Evolutionary conservation across 2,888 invertebrate species (phyloP).

Genomic region (Drosophila borealis): DNA sequence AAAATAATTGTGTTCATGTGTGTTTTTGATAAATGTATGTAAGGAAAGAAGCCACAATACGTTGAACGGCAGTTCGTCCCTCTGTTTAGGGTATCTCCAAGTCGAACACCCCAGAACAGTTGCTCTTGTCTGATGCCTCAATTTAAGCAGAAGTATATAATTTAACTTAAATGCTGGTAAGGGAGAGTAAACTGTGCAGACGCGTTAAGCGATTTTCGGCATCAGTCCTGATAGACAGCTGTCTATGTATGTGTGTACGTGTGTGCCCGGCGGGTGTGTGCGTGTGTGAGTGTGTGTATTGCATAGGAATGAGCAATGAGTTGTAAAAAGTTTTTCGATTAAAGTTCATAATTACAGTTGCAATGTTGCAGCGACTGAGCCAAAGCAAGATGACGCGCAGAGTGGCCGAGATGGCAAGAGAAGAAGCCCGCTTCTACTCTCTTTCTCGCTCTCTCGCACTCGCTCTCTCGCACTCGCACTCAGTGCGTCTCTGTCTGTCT

Average conservation of each 20-base stretch:
- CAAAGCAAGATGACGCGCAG: slow-evolving; percentile 7
- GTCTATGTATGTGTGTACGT: slow-evolving; percentile 34
- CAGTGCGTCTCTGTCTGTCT: slow-evolving; percentile 7
- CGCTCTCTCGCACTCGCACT: not conserved
- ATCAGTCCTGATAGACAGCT: slow-evolving; percentile 59
- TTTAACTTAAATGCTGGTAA: slow-evolving; percentile 26
- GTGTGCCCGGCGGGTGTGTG: not conserved
- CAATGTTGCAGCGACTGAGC: slow-evolving; percentile 45
- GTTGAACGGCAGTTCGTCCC: no score
- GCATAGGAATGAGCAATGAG: slow-evolving; percentile 71
- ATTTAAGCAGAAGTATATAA: slow-evolving; percentile 9
- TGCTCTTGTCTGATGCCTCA: not conserved
- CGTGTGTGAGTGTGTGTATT: slow-evolving; percentile 18
- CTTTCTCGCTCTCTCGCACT: not conserved
- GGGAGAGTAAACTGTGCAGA: not conserved
- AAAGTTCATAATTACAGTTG: slow-evolving; percentile 78
- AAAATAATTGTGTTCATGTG: no score
- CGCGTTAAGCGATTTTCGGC: slow-evolving; percentile 41
- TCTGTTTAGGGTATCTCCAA: no score
- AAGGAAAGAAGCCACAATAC: no score
- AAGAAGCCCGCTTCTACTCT: not conserved
- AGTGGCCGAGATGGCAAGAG: not conserved
- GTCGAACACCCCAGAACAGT: no score
- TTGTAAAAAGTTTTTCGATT: slow-evolving; percentile 78
- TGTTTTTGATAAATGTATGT: no score